Conservation (phyloP, 2,888 invertebrate species). For the Acleris emargana region DNA sequence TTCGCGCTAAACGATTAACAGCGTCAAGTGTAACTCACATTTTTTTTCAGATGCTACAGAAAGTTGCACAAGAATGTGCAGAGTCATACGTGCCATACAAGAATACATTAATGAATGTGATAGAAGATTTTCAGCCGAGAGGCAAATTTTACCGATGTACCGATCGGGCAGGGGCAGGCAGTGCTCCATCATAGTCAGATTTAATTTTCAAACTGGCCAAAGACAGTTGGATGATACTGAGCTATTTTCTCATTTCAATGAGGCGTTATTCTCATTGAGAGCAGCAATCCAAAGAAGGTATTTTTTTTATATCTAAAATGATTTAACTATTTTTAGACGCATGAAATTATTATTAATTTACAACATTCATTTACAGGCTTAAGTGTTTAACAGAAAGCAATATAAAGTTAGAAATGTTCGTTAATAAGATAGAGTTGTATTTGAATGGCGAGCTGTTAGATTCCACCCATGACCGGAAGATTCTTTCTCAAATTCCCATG, state of each 20-base stretch:
- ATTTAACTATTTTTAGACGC: background rate
- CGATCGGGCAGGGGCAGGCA: constrained; percentile 96
- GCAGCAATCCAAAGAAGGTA: constrained; percentile 88
- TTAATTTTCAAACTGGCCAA: constrained; percentile 91
- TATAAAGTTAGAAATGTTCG: constrained; percentile 95
- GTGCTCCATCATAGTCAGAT: constrained; percentile 91
- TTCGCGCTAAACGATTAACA: too few relatives aligned
- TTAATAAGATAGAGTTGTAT: constrained; percentile 96
- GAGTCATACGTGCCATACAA: constrained; percentile 96
- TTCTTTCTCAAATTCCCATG: constrained; percentile 92
- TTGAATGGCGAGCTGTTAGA: constrained; percentile 95
- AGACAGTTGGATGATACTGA: constrained; percentile 96
- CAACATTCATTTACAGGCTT: constrained; percentile 59
- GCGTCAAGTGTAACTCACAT: background rate
- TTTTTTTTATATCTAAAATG: background rate
- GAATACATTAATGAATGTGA: constrained; percentile 98
- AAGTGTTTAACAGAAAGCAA: constrained; percentile 79
- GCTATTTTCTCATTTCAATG: constrained; percentile 96
- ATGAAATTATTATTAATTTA: background rate
- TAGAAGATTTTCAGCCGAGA: constrained; percentile 92
- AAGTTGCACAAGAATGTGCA: constrained; percentile 89
- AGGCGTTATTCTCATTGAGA: constrained; percentile 94
- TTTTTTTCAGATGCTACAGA: constrained; percentile 66
- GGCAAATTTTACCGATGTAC: constrained; percentile 94
- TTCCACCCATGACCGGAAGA: constrained; percentile 93